Evolutionary conservation across 2,113 vertebrate genomes (phyloP), one percentile per base, ranked within the genome.

Genomic region (Mustela nigripes): DNA sequence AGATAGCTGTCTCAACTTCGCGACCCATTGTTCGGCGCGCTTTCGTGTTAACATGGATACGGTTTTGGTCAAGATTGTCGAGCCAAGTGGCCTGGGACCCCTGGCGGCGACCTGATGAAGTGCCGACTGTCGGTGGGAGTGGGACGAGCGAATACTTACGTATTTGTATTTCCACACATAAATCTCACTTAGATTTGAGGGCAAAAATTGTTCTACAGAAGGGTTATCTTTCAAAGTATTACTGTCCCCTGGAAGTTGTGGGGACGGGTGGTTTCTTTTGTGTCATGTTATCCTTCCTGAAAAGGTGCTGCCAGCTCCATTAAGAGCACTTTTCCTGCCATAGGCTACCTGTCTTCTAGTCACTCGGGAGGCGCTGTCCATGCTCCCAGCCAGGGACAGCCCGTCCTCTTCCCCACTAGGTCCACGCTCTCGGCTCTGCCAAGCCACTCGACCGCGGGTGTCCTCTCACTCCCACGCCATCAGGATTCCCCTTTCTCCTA

Each of bases 391-490:
- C 39, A 0, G 12, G 36, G 79, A 7, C 24, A 10, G 7, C 86
- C 36, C 63, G 18, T 28, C 50, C 1, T 0, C 19, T 16, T 12
- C 39, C 21, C 24, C 4, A 0, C 10, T 14, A 1, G 16, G 62
- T 15, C 67, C 18, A 8, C 42, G 24, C 11, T 16, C 26, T 58
- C 5, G 1, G 28, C 69, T 6, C 0, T 39, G 50, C 94, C 10
- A 3, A 14, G 1, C 67, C 31, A 0, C 56, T 31, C 24, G 63
- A 45, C 31, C 31, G 0, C 3, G 7, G 21, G 24, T n/a, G 18
- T 65, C 69, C 33, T n/a, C 26, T 71, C n/a, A 19, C 28, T 65
- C 45, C 42, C 45, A 0, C 16, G 4, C 11, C 1, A 0, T 36
- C 65, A 19, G 11, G 42, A 6, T 8, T 74, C 45, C 19, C 69